A percentile compares a stretch with the other conserved stretches of the same genome.
phyloP scores from a whole-genome alignment of 1,140 invertebrate species.

The Micrasema longulum region DNA sequence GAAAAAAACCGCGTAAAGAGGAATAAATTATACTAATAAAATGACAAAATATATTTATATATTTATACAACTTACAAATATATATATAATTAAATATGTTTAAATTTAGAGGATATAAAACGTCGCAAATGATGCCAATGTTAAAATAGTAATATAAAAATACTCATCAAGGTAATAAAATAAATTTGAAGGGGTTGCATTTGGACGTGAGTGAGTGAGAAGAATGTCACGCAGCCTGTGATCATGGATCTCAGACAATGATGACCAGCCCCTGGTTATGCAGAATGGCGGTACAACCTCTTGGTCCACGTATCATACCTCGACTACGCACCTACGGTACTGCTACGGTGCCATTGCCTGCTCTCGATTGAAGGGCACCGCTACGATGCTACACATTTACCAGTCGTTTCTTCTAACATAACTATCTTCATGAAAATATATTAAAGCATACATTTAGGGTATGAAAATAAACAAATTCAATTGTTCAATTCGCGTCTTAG shows the following conservation, averaged over 20 bases:
- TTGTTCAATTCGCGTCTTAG: constrained; percentile 21
- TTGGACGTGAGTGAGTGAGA: constrained; percentile 14
- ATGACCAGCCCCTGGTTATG: background rate
- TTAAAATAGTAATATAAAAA: constrained; percentile 8
- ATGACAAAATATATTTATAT: background rate
- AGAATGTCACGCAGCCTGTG: constrained; percentile 9
- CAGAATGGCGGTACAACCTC: background rate
- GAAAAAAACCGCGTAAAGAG: background rate
- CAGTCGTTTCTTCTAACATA: constrained; percentile 49
- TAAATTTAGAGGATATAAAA: background rate
- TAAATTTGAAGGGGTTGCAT: background rate
- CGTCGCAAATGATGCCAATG: constrained; percentile 1
- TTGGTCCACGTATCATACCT: constrained; percentile 33
- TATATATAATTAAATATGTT: background rate
- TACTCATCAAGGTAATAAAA: constrained; percentile 8
- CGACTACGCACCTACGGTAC: constrained; percentile 39
- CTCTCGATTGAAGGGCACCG: constrained; percentile 50
- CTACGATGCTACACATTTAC: constrained; percentile 53
- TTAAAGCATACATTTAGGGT: constrained; percentile 10
- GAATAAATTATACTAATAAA: background rate
- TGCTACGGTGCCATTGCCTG: constrained; percentile 43
- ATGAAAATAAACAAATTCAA: constrained; percentile 35
- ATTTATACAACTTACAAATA: too few species aligned
- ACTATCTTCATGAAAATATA: constrained; percentile 44
- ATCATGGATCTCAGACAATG: background rate